Evolutionary conservation across 30 jellyfish, hydroid and myxozoan genomes (phyloP).

Genomic region (Clytia hemisphaerica): DNA sequence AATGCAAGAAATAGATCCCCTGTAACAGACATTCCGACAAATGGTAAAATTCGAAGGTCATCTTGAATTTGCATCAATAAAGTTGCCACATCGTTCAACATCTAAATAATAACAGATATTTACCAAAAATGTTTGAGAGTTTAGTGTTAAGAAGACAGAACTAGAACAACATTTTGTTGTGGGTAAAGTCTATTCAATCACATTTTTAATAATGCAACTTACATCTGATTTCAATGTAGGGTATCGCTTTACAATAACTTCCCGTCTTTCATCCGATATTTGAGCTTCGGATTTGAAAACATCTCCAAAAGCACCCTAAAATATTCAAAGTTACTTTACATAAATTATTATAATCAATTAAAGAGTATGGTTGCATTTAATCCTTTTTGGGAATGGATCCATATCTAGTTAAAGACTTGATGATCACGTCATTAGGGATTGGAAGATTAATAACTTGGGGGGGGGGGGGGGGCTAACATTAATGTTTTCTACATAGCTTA

Average conservation of each 20-base stretch:
- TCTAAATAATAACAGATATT: background rate
- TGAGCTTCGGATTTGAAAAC: too few relatives aligned
- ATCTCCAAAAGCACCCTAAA: constrained; percentile 32
- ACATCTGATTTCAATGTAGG: background rate
- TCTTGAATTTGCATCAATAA: background rate
- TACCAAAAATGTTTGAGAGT: too few relatives aligned
- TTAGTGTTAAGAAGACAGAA: too few relatives aligned
- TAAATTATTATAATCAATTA: constrained; percentile 1
- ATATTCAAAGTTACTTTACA: too few relatives aligned
- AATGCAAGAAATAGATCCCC: constrained; percentile 44
- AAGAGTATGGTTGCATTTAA: too few relatives aligned
- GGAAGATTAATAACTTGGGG: too few relatives aligned
- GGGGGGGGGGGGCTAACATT: too few relatives aligned
- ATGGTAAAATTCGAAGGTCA: constrained; percentile 29
- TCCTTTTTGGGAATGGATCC: too few relatives aligned
- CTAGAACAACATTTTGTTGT: background rate
- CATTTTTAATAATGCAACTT: background rate
- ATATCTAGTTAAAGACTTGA: too few relatives aligned
- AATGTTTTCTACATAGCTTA: too few relatives aligned
- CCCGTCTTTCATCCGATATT: constrained; percentile 3
- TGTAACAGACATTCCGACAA: constrained; percentile 51
- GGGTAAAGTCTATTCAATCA: background rate
- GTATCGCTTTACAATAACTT: constrained; percentile 17
- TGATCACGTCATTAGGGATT: too few relatives aligned
- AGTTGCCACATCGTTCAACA: background rate